phyloP scores from a whole-genome alignment of 2,888 invertebrate genomes.

The Scaptomyza tumidula region DNA sequence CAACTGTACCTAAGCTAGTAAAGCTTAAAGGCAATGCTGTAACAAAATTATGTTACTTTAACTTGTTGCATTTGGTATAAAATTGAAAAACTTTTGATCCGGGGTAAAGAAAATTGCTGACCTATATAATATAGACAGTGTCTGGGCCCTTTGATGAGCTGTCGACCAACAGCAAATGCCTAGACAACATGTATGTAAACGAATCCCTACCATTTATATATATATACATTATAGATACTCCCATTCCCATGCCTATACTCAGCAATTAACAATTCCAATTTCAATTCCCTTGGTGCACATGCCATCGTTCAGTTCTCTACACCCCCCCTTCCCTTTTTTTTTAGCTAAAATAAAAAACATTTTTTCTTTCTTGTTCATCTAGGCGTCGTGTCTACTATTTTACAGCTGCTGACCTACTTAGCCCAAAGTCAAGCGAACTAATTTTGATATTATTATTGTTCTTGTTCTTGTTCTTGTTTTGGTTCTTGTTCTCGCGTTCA shows the following conservation, averaged over 20 bases:
- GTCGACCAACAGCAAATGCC: constrained; percentile 18
- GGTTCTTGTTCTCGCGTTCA: background rate
- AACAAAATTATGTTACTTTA: background rate
- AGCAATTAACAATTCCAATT: constrained; percentile 30
- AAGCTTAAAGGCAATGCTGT: no score
- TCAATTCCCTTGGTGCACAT: constrained; percentile 41
- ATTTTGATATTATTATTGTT: constrained; percentile 43
- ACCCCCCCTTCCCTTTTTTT: background rate
- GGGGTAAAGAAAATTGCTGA: constrained; percentile 45
- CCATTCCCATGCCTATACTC: constrained; percentile 2
- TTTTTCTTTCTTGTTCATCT: constrained; percentile 38
- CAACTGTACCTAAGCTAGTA: constrained; percentile 2
- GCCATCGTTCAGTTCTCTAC: constrained; percentile 16
- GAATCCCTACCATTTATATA: constrained; percentile 42
- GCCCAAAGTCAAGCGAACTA: constrained; percentile 73
- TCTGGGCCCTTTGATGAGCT: constrained; percentile 56
- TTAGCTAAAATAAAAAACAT: constrained; percentile 9
- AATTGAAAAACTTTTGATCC: constrained; percentile 38
- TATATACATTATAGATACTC: constrained; percentile 7
- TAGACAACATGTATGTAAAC: constrained; percentile 39
- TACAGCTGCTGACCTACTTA: constrained; percentile 76
- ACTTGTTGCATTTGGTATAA: constrained; percentile 18
- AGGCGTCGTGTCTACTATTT: constrained; percentile 48
- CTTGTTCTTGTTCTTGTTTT: constrained; percentile 10
- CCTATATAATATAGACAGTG: constrained; percentile 58